Base-by-base conservation (phyloP, 2,113 vertebrate genomes). In the Talpa occidentalis region DNA sequence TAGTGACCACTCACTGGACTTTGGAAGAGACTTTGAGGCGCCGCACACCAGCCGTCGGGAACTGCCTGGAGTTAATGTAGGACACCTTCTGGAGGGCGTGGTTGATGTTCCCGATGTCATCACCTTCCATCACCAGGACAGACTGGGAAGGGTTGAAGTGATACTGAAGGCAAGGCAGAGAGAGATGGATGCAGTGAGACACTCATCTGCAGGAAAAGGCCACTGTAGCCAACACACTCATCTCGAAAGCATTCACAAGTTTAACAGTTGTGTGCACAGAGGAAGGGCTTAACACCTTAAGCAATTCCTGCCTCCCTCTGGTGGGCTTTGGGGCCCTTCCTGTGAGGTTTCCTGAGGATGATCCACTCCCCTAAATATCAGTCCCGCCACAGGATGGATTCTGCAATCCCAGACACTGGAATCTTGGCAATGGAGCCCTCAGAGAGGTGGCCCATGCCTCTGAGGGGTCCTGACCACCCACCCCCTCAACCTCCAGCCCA, bases 91-190 rank as follows among this genome's bases (percentile, higher is more conserved):
- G 98, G 79, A 99, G 98, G 49, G 99, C 99, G 22, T 92, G 97
- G 97, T 99, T 99, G 97, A 99, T 98, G 97, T 99, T 99, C 96
- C 99, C 99, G 97, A 99, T 98, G 97, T 99, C 99, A 78, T 99
- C 99, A 73, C 99, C 99, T 98, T 99, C 99, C 98, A 99, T 99
- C 88, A 99, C 99, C 97, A 99, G 98, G 88, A 99, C 97, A 22
- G 99, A 99, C 98, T 99, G 99, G 28, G 99, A 99, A 52, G 99
- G 99, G 97, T 99, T 99, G 97, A 99, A 99, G 98, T 99, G 99
- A 97, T 99, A 99, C 99, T 99, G 96, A 95, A 95, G 49, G 97
- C 94, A 97, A 76, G 97, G 70, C 30, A 30, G 88, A 44, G 85
- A 52, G 70, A 60, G 78, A 69, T 82, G 60, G 56, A 82, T 1